Evolutionary conservation across 2,113 vertebrate species (phyloP), one percentile per base, ranked within the genome.

Genomic region (Bolborhynchus lineola): DNA sequence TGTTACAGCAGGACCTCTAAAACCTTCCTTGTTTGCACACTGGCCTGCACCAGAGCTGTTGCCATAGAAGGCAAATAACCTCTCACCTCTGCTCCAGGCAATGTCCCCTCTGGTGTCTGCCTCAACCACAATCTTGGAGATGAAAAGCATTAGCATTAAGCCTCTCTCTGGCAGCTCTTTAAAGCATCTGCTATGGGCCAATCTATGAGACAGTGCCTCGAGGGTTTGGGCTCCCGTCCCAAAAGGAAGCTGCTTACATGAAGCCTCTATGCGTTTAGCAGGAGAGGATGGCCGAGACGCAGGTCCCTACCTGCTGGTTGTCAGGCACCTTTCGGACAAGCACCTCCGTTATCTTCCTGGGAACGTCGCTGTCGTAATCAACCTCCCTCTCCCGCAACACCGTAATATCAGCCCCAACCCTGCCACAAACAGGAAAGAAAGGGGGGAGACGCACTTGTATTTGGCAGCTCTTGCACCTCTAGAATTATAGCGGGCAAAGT

Each of bases 311-410:
- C 99, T 99, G 99, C 72, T 99, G 99, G 97, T 99, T 99, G 96
- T 99, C 99, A 28, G 99, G 99, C 82, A 99, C 99, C 95, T 99
- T 99, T 83, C 99, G 98, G 88, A 99, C 98, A 53, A 99, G 98
- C 93, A 99, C 99, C 92, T 99, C 99, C 0, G 99, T 99, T 88
- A 99, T 99, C 97, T 98, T 99, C 80, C 98, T 98, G 60, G 99
- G 98, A 50, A 97, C 89, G 4, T 99, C 99, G 0, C 98, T 98
- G 75, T 99, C 99, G 2, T 99, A 99, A 95, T 99, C 99, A 7
- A 99, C 99, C 90, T 99, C 99, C 39, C 98, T 97, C 93, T 99
- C 98, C 94, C 99, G 98, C 59, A 99, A 98, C 76, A 99, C 98
- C 0, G 99, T 98, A 91, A 99, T 99, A 84, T 99, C 99, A 59